Evolutionary conservation across 2,888 invertebrate genomes (phyloP).

Genomic region (Plagodis dolabraria): DNA sequence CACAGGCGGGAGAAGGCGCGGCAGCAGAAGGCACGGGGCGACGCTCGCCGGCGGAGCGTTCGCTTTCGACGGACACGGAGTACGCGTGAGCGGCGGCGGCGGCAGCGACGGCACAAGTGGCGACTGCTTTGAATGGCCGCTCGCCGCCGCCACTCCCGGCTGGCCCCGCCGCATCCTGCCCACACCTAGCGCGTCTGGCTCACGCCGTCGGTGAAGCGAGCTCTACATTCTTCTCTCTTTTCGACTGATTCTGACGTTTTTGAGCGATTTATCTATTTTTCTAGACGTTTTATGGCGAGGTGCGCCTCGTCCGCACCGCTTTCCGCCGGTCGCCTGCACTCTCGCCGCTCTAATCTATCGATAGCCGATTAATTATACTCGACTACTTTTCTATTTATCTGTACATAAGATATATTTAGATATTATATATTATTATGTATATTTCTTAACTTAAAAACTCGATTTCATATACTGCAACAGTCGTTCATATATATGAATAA

Average conservation of each 20-base stretch:
- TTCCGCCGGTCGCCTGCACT: slow-evolving; percentile 82
- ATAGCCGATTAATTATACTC: slow-evolving; percentile 82
- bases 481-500: slow-evolving; percentile 79
- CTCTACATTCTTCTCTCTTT: slow-evolving; percentile 73
- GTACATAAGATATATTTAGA: slow-evolving; percentile 85
- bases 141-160: background rate
- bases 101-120: background rate
- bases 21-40: slow-evolving; percentile 62
- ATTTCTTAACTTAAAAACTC: slow-evolving; percentile 82
- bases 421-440: slow-evolving; percentile 84
- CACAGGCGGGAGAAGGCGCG: slow-evolving; percentile 82
- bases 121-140: background rate
- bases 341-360: slow-evolving; percentile 83
- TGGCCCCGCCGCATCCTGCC: background rate
- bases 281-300: slow-evolving; percentile 84
- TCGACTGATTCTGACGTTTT: slow-evolving; percentile 84
- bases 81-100: slow-evolving; percentile 86
- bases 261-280: slow-evolving; percentile 85
- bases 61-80: slow-evolving; percentile 89
- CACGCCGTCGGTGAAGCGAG: slow-evolving; percentile 40
- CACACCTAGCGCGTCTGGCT: slow-evolving; percentile 12
- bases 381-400: slow-evolving; percentile 84
- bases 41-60: slow-evolving; percentile 84
- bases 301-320: slow-evolving; percentile 83
- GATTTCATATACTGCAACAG: slow-evolving; percentile 83